Evolutionary conservation across 2,888 invertebrate genomes (phyloP).

Genomic region (Parnassius apollo): DNA sequence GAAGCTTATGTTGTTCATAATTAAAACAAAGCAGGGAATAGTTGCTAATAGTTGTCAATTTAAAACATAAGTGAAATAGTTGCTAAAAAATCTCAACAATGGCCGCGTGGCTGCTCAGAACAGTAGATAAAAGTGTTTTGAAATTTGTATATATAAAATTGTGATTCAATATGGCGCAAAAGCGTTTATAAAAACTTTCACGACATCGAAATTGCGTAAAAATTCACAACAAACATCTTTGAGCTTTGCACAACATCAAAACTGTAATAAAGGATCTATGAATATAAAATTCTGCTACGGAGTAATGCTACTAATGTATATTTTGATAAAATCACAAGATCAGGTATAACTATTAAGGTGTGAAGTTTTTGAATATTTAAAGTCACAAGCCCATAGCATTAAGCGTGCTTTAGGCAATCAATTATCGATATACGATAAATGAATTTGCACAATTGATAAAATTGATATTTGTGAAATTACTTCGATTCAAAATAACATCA

Average conservation of each 20-base stretch:
- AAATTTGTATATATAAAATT: constrained; percentile 46
- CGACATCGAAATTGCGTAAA: constrained; percentile 70
- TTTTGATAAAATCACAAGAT: constrained; percentile 30
- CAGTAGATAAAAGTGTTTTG: constrained; percentile 37
- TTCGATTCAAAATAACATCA: no score
- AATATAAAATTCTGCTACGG: constrained; percentile 26
- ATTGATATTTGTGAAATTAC: no score
- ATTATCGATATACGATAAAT: constrained; percentile 8
- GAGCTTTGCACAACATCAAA: constrained; percentile 45
- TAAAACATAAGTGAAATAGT: no score
- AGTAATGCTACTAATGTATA: constrained; percentile 17
- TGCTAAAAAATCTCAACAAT: background rate
- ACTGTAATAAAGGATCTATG: constrained; percentile 32
- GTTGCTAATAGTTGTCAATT: no score
- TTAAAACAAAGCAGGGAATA: no score
- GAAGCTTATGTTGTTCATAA: no score
- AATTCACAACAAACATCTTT: constrained; percentile 61
- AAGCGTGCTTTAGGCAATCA: constrained; percentile 29
- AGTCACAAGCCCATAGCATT: constrained; percentile 27
- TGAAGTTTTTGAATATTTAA: constrained; percentile 15
- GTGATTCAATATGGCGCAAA: constrained; percentile 70
- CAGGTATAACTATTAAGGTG: constrained; percentile 37
- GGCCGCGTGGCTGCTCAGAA: constrained; percentile 7
- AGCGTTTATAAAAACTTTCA: constrained; percentile 70
- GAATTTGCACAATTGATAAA: constrained; percentile 23